phyloP scores from a whole-genome alignment of 2,888 invertebrate species.

The Criorhina ranunculi region DNA sequence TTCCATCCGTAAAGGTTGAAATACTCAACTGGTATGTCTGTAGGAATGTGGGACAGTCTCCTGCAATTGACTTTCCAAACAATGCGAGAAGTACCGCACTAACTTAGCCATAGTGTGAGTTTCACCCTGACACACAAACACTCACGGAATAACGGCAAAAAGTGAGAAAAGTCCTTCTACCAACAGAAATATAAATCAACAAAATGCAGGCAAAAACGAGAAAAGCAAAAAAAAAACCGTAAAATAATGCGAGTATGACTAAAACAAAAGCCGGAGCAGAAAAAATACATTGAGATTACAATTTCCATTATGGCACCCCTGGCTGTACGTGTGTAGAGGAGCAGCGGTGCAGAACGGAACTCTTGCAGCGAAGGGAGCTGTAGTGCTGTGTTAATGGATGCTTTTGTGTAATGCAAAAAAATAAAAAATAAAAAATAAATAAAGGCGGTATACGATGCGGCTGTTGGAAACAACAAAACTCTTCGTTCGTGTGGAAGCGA shows the following conservation, averaged over 20 bases:
- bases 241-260: conserved; percentile 62
- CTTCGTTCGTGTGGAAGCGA: conserved; percentile 63
- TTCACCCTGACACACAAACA: conserved; percentile 32
- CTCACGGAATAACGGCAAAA: conserved; percentile 22
- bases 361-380: conserved; percentile 56
- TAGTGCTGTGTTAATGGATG: conserved; percentile 72
- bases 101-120: conserved; percentile 31
- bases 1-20: conserved; percentile 1
- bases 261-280: conserved; percentile 68
- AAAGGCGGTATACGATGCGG: conserved; percentile 46
- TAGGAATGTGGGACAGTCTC: not conserved
- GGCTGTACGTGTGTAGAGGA: conserved; percentile 45
- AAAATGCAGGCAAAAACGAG: conserved; percentile 49
- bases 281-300: conserved; percentile 69
- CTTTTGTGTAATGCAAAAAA: conserved; percentile 69
- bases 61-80: not conserved
- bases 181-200: conserved; percentile 60
- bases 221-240: conserved; percentile 36
- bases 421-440: conserved; percentile 22
- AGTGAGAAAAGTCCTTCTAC: conserved; percentile 35
- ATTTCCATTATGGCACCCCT: conserved; percentile 74
- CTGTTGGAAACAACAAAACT: conserved; percentile 62
- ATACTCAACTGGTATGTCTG: not conserved
- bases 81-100: conserved; percentile 6
- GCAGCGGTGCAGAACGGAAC: conserved; percentile 64